Percentiles rank a stretch among this genome's conserved stretches.
Evolutionary conservation across 2,888 invertebrate species (phyloP).

Genomic region (Tetrapedia diversipes): DNA sequence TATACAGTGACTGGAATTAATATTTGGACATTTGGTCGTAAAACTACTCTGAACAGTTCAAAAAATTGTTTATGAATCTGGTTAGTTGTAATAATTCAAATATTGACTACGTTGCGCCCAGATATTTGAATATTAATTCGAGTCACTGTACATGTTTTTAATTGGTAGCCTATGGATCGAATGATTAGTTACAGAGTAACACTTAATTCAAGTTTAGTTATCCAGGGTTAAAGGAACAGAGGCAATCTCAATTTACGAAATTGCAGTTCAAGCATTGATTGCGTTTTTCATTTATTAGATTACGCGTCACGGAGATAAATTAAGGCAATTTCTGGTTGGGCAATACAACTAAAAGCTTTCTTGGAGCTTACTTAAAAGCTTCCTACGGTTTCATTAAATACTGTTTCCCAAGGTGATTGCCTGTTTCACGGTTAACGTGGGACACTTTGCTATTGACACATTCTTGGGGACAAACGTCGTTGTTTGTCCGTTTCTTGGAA

Average conservation of each 20-base stretch:
- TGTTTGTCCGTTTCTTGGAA: background rate
- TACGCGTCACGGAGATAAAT: conserved; percentile 35
- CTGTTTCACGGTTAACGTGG: conserved; percentile 6
- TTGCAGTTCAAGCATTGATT: conserved; percentile 35
- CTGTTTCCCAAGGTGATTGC: conserved; percentile 16
- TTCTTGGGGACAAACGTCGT: background rate
- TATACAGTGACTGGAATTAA: too few species aligned
- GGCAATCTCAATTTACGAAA: conserved; percentile 47
- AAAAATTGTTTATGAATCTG: too few species aligned
- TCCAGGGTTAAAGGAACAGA: conserved; percentile 29
- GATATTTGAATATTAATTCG: too few species aligned
- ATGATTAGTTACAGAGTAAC: too few species aligned
- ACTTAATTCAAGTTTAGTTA: too few species aligned
- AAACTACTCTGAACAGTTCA: too few species aligned
- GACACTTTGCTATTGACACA: conserved; percentile 27
- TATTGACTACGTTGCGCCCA: too few species aligned
- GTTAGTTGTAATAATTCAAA: too few species aligned
- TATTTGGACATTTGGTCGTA: too few species aligned
- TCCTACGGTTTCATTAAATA: conserved; percentile 49
- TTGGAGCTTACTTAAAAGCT: conserved; percentile 39
- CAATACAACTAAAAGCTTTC: conserved; percentile 55
- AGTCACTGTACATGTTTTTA: too few species aligned
- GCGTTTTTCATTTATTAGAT: conserved; percentile 41
- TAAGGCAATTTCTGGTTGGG: conserved; percentile 48
- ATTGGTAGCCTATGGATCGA: too few species aligned